Evolutionary conservation across 2,888 invertebrate genomes (phyloP), one percentile per base, ranked within the genome.

Genomic region (Orthosia gracilis): DNA sequence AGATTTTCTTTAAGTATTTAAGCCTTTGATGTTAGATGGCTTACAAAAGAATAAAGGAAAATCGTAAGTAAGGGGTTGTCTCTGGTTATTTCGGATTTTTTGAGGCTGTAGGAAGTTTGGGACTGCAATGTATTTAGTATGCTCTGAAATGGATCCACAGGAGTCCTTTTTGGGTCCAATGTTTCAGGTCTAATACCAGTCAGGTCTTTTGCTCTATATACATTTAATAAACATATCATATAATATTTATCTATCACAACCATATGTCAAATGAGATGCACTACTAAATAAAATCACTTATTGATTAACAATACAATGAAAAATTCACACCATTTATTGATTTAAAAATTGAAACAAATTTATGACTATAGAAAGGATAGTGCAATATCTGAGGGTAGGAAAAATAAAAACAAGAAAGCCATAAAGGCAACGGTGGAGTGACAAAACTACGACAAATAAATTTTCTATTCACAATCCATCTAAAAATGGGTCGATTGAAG

Each of bases 401-500:
- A 7, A 0, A 21, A 7, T 15, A 26, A 57, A 3, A 7, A 57
- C n/a, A 17, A 17, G 2, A 40, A 49, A 15, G 50, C 15, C 15
- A 26, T 12, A 26, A 12, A 31, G 4, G 5, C 18, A n/a, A 9
- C 15, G 3, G 5, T 17, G 3, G n/a, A 17, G 0, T 15, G 21
- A 31, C 4, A 7, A 64, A 64, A 71, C 55, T 72, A 61, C 49
- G 59, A 17, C 17, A 67, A 76, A 76, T 73, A 79, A 73, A 71
- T 81, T 52, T 75, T 73, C 70, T 69, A 82, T 80, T 81, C 81
- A 73, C 73, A 55, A 66, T 64, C 69, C 73, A 77, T 68, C 80
- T 82, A 83, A 85, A 86, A 83, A 80, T 87, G 85, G 85, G 81
- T 80, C 81, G 72, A 77, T 82, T 71, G 73, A 82, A 84, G 82